Base-by-base conservation (phyloP, 2,797 vertebrate genomes). In the Dallia pectoralis region DNA sequence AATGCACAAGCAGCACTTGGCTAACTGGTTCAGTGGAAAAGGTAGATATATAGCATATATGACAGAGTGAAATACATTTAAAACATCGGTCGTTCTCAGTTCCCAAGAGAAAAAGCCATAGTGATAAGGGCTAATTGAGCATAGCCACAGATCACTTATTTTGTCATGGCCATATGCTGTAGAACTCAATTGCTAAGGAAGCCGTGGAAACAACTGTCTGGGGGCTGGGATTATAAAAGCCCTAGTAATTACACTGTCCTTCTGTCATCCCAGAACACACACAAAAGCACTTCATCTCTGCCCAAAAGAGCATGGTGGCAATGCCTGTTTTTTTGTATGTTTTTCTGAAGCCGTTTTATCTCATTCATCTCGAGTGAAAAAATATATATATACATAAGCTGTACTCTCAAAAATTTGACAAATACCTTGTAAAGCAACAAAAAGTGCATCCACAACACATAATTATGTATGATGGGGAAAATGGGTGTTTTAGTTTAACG, bases 141-240 rank as follows among this genome's bases (percentile, higher is more conserved):
- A 19, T 47, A 67, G 66, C 66, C 27, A 27, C 67, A 49, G 47
- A 68, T 68, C 67, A 68, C 67, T 68, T 68, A 49, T 68, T 44
- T 27, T 49, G 67, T 68, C 25, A 25, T 30, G 67, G 67, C 67
- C 47, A 51, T 49, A 68, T 68, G 67, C 67, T 51, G 67, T 48
- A 30, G 47, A 44, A 68, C 47, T 68, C 67, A 30, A 68, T 15
- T 68, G 27, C 18, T 49, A 47, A 47, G 67, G 67, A 68, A 47
- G 67, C 67, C 27, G 29, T 44, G 67, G 67, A 49, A 49, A 49
- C 22, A 27, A 49, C 44, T 19, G 14, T 15, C 15, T 29, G 67
- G 16, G 15, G 29, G 67, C 44, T 11, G 44, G 16, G 25, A 68
- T 51, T 6, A 68, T 68, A 30, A 68, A 68, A 47, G 2, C 44